Percentiles rank a stretch among this genome's conserved stretches.
phyloP scores from a whole-genome alignment of 1,140 invertebrate species.

The Thaumetopoea pityocampa region DNA sequence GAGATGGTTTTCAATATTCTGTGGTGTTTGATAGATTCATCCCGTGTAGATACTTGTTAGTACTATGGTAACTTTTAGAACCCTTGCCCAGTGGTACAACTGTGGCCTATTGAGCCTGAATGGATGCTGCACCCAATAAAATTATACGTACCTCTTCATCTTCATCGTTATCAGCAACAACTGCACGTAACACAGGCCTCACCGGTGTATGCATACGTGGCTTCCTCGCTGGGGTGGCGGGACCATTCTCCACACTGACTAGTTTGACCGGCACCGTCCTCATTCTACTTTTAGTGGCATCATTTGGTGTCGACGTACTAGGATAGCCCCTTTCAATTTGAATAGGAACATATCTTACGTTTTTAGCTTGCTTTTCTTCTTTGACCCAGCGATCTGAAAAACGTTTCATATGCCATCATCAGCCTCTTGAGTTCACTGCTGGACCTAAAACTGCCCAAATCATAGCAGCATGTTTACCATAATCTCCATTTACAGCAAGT shows the following conservation, averaged over 20 bases:
- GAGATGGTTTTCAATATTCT: too few species aligned
- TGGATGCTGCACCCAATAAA: background rate
- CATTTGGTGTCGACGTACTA: constrained; percentile 59
- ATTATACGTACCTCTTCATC: constrained; percentile 48
- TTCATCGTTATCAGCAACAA: constrained; percentile 48
- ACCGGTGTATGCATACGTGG: constrained; percentile 44
- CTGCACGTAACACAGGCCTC: constrained; percentile 38
- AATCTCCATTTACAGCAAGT: too few species aligned
- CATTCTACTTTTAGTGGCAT: constrained; percentile 27
- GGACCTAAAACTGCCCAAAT: too few species aligned
- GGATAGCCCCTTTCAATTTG: constrained; percentile 49
- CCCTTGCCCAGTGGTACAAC: too few species aligned
- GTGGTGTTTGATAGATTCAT: too few species aligned
- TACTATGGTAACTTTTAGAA: too few species aligned
- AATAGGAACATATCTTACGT: constrained; percentile 59
- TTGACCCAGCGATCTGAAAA: constrained; percentile 50
- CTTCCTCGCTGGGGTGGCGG: constrained; percentile 35
- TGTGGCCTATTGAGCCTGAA: background rate
- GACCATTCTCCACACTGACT: constrained; percentile 41
- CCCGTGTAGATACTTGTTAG: too few species aligned
- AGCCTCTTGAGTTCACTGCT: too few species aligned
- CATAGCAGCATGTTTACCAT: too few species aligned
- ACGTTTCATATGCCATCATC: too few species aligned
- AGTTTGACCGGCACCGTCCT: constrained; percentile 45
- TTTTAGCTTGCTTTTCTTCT: constrained; percentile 35